Evolutionary conservation across 1,140 invertebrate species (phyloP).

Genomic region (Dendrolimus kikuchii): DNA sequence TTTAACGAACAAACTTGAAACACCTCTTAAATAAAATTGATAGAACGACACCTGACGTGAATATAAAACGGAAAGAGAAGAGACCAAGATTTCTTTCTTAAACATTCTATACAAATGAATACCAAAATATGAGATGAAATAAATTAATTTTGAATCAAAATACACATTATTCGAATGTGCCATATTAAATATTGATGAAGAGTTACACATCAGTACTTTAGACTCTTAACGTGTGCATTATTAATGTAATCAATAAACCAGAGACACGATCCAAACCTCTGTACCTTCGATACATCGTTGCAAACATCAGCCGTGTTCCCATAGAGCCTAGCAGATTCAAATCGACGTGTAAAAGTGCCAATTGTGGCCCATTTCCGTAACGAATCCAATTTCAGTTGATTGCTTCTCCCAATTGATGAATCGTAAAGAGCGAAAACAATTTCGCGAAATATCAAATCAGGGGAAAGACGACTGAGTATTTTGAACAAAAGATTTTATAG

Average conservation of each 20-base stretch:
- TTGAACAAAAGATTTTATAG: conserved; percentile 3
- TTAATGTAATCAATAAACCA: too few relatives aligned
- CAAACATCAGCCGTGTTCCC: conserved; percentile 14
- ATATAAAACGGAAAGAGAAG: too few relatives aligned
- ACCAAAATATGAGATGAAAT: too few relatives aligned
- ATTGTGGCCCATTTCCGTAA: conserved; percentile 24
- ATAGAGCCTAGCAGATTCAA: conserved; percentile 15
- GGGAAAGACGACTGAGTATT: conserved; percentile 12
- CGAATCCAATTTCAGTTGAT: conserved; percentile 25
- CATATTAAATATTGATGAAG: too few relatives aligned
- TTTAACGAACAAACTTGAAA: conserved; percentile 1
- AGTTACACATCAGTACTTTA: too few relatives aligned
- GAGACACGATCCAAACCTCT: too few relatives aligned
- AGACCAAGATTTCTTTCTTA: too few relatives aligned
- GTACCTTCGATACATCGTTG: conserved; percentile 1
- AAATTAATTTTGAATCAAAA: too few relatives aligned
- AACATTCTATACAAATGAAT: too few relatives aligned
- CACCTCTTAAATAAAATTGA: too few relatives aligned
- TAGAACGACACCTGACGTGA: conserved; percentile 4
- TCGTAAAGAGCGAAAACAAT: conserved; percentile 26
- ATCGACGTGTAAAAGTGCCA: conserved; percentile 23
- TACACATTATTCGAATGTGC: too few relatives aligned
- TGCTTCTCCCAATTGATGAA: conserved; percentile 23
- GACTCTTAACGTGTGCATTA: too few relatives aligned
- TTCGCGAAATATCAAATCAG: conserved; percentile 21